A percentile compares a stretch with the other conserved stretches of the same genome.
phyloP scores from a whole-genome alignment of 2,888 invertebrate species.

The Bombylius major region DNA sequence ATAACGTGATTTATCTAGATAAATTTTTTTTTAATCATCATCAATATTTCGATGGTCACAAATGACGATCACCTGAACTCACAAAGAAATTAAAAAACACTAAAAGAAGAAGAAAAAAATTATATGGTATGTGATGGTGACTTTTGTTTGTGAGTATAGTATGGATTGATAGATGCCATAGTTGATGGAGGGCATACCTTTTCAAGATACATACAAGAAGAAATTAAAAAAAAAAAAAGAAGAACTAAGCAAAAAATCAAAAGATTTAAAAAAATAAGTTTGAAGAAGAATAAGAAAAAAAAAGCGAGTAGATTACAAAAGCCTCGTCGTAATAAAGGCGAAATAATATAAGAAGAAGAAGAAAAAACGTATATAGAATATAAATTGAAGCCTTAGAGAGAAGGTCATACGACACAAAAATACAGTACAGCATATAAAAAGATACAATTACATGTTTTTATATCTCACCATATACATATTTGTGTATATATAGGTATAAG shows the following conservation, averaged over 20 bases:
- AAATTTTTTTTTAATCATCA: not conserved
- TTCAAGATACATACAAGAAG: not conserved
- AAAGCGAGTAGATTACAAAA: not conserved
- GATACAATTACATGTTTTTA: too few relatives aligned
- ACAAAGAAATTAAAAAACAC: too few relatives aligned
- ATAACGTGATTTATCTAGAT: too few relatives aligned
- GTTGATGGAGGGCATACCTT: not conserved
- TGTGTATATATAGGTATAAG: too few relatives aligned
- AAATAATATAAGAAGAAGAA: not conserved
- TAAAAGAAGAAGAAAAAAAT: too few relatives aligned
- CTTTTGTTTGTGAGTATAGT: not conserved
- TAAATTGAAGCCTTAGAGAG: slow-evolving; percentile 2
- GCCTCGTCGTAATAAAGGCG: slow-evolving; percentile 2
- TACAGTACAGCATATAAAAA: not conserved
- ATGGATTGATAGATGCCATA: not conserved
- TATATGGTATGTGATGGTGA: not conserved
- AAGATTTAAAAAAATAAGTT: slow-evolving; percentile 3
- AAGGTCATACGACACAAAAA: slow-evolving; percentile 7
- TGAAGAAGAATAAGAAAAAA: not conserved
- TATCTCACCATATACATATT: too few relatives aligned
- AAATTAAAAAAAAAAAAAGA: not conserved
- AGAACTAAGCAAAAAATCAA: not conserved
- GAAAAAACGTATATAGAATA: slow-evolving; percentile 7
- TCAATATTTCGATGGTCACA: not conserved
- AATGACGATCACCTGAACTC: not conserved